phyloP scores from a whole-genome alignment of 2,888 invertebrate species.

The Pristionchus entomophagus region DNA sequence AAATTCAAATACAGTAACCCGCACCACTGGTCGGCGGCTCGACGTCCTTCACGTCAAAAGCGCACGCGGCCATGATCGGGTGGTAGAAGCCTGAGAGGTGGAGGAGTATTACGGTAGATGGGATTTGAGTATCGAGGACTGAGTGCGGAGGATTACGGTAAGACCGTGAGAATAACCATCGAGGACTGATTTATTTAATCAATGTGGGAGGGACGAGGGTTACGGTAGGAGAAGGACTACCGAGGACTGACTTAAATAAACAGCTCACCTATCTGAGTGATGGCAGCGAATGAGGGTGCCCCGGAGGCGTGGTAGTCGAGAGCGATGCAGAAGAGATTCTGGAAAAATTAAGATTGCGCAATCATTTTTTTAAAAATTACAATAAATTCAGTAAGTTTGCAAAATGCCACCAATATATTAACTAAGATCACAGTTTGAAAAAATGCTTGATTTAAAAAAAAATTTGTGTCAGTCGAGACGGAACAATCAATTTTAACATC shows the following conservation, averaged over 20 bases:
- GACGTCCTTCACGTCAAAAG: slow-evolving; percentile 53
- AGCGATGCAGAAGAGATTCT: slow-evolving; percentile 86
- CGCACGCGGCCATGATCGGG: slow-evolving; percentile 55
- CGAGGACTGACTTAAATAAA: background rate
- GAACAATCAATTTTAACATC: background rate
- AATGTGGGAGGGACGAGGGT: background rate
- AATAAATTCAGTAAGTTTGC: no score
- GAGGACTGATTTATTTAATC: background rate
- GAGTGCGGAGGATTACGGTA: no score
- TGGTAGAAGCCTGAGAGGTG: slow-evolving; percentile 55
- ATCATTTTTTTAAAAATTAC: background rate
- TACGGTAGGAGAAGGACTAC: background rate
- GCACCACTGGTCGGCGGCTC: slow-evolving; percentile 21
- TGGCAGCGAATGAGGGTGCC: slow-evolving; percentile 54
- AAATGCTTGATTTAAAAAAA: no score
- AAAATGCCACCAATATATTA: background rate
- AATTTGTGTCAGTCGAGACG: no score
- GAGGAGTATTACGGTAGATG: slow-evolving; percentile 48
- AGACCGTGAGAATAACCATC: no score
- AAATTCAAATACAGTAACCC: background rate
- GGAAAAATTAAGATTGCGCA: slow-evolving; percentile 53
- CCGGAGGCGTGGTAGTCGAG: slow-evolving; percentile 52
- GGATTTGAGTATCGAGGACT: background rate
- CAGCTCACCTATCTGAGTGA: slow-evolving; percentile 53
- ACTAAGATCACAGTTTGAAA: no score